Base-by-base conservation (phyloP, 2,797 vertebrate genomes). In the Platyrinchus mystaceus region DNA sequence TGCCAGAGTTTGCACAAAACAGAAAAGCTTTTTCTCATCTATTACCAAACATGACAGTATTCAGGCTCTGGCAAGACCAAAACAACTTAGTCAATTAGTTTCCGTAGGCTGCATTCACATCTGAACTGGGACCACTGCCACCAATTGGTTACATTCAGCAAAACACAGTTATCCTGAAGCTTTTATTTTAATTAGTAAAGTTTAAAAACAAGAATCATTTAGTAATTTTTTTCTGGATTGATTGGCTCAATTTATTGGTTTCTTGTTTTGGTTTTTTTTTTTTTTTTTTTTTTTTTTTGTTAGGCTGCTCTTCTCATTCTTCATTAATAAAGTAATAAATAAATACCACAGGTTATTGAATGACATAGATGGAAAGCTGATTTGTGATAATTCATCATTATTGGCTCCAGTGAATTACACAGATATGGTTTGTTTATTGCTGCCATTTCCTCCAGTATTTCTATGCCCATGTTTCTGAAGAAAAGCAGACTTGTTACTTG, bases 121-220 rank as follows among this genome's bases (percentile, higher is more conserved):
- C 56, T 24, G 24, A 96, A 52, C 90, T 79, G 52, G 84, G 87
- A 92, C 52, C 66, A 43, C 36, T 90, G 93, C 85, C 91, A 93
- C 46, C 0, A 0, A 22, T 32, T 52, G 62, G 62, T 81, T 87
- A 44, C 18, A 58, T 47, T 66, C 39, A 58, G 67, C 64, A 85
- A 46, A 83, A 70, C 12, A 11, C 20, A 18, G 34, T 60, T 67
- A 82, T 76, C 37, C 71, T 34, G 50, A 68, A 82, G 77, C 52
- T 91, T 81, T 93, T 74, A 73, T 52, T 90, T 91, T 93, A 91
- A 91, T 91, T 91, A 79, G n/a, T 2, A 27, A 85, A 90, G 41
- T 94, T 87, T 36, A 22, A 56, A 20, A 78, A 84, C 52, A 93
- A 41, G 8, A 80, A 81, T 26, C 6, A 52, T 70, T 90, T 58